Base-by-base conservation (phyloP, 2,797 vertebrate genomes). In the Psittacula derbiana region DNA sequence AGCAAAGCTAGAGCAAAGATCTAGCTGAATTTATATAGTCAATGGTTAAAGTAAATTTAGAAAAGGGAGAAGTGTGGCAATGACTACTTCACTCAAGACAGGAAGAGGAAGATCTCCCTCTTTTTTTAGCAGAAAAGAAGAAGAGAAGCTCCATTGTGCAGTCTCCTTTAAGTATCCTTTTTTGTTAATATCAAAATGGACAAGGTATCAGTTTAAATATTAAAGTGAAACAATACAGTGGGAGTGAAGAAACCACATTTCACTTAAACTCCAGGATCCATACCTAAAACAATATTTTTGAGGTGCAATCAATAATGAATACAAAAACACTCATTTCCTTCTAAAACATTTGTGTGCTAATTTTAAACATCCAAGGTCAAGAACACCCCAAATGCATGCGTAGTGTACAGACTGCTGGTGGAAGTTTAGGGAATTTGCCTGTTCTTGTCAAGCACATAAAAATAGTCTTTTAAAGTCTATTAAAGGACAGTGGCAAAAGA, bases 281-380 rank as follows among this genome's bases (percentile, higher is more conserved):
- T 47, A 43, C 15, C 21, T 64, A 70, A 93, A 94, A 16, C 19
- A 10, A 11, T 79, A 61, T 31, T 89, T 33, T 89, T 85, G 57
- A 92, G 82, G 73, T 16, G 15, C 41, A 78, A 86, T 96, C 88
- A 90, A 92, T 95, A 92, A 74, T 30, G 57, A 87, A 58, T 94
- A 47, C 1, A 2, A 76, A 73, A 81, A 40, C n/a, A 64, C 25
- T 84, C 3, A 3, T 65, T 93, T 90, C 36, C 55, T 90, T 64
- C 46, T 64, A 20, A 66, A 93, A 64, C 28, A 57, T 52, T 61
- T 60, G 40, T 49, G 9, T 47, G 40, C 73, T 65, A 55, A 73
- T 92, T 83, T 83, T 69, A 80, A 93, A 75, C 27, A 33, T 53
- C 20, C 46, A 80, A 90, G 82, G 73, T 91, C 72, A 90, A 7